Base-by-base conservation (phyloP, 2,888 invertebrate genomes). In the Heliconius aoede region DNA sequence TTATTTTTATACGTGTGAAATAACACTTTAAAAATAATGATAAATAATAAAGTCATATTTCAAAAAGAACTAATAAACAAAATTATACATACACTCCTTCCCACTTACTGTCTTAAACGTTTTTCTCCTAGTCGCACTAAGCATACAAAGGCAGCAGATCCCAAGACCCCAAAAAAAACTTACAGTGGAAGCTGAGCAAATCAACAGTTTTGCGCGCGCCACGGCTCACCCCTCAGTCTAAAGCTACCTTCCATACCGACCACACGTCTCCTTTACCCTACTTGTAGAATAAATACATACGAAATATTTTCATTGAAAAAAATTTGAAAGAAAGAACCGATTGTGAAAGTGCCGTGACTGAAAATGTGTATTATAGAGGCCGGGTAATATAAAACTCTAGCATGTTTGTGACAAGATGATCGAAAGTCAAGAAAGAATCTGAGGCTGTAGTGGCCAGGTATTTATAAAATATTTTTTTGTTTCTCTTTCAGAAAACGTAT, bases 121-220 rank as follows among this genome's bases (percentile, higher is more conserved):
- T 32, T 72, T 15, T 36, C 24, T 30, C n/a, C 36, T 36, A 55
- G 60, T 9, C 64, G 13, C 2, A 60, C 60, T 60, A 60, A 60
- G 60, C 60, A 60, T 26, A 77, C 81, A 81, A 76, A 80, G 76
- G 79, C 62, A 72, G 68, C 51, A 65, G 80, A 81, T 80, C 84
- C 55, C 82, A 78, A 85, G 84, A 88, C 84, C 82, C 79, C n/a
- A n/a, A n/a, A n/a, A n/a, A n/a, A 85, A 84, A 88, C 86, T 88
- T 76, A 79, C 76, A 76, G 78, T 78, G 81, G 83, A 83, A 85
- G 82, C 87, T 87, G 86, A 78, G 81, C 85, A 85, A 86, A 88
- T 90, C 90, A 91, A 91, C 91, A 89, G 89, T 91, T 92, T 93
- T 92, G 93, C 93, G 93, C 93, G 91, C 92, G 93, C 92, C 89